These are phyloP conservation scores for Trichopria drosophilae DNA, from an alignment of 2,888 invertebrate species.

Conservation along the genomic window DNA sequence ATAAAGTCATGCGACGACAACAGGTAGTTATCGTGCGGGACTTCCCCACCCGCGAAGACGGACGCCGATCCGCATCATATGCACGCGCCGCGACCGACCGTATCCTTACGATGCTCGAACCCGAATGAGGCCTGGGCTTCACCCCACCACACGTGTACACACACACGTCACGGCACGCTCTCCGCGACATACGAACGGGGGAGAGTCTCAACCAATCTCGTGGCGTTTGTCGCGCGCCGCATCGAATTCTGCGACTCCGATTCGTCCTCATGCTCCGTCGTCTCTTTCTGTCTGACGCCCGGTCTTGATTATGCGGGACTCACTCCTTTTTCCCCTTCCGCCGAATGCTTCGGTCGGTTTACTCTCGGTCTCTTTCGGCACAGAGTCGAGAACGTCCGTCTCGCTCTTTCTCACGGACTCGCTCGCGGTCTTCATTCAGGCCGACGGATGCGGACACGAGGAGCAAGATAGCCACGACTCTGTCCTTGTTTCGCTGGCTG, in stretches of 20 bases:
- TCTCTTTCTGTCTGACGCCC: conserved; percentile 27
- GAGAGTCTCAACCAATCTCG: conserved; percentile 45
- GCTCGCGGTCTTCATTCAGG: not conserved
- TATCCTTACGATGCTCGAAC: conserved; percentile 40
- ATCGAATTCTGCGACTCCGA: conserved; percentile 48
- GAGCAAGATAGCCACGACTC: no score
- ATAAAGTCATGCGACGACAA: conserved; percentile 47
- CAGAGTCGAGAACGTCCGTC: no score
- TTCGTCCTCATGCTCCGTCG: conserved; percentile 39
- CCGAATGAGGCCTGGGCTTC: conserved; percentile 43
- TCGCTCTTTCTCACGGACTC: no score
- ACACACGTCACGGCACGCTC: conserved; percentile 55
- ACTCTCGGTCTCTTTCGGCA: conserved; percentile 23
- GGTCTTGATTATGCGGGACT: conserved; percentile 14
- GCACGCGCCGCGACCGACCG: conserved; percentile 44
- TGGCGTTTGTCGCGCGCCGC: conserved; percentile 53
- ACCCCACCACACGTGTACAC: conserved; percentile 55
- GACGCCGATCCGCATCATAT: conserved; percentile 50
- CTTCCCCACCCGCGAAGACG: conserved; percentile 26
- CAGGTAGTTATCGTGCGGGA: conserved; percentile 43
- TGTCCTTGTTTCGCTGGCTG: no score
- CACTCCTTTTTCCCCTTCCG: conserved; percentile 26
- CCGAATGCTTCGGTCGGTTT: conserved; percentile 10
- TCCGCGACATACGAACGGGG: conserved; percentile 35
- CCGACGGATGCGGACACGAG: conserved; percentile 3